These are phyloP conservation scores for Ameiurus melas DNA, from an alignment of 2,113 vertebrate genomes.

Conservation along the genomic window DNA sequence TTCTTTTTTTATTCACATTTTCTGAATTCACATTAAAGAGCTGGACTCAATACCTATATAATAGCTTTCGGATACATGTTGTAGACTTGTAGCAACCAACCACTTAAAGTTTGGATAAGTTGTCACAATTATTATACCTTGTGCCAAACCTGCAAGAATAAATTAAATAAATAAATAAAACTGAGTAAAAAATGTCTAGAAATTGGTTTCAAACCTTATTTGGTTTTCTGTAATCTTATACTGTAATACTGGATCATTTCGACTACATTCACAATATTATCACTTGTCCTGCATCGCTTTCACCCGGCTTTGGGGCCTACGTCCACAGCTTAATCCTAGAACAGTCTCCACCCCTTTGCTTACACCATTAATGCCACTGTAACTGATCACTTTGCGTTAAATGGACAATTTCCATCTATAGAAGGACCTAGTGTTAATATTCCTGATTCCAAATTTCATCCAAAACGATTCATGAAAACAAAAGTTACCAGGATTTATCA, in stretches of 20 bases:
- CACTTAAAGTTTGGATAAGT: background rate
- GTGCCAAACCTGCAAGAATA: background rate
- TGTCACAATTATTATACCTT: background rate
- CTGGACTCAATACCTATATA: background rate
- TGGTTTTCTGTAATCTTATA: too few relatives aligned
- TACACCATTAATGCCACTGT: background rate
- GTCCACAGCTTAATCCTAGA: background rate
- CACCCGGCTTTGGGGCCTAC: too few relatives aligned
- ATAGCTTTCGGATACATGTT: background rate
- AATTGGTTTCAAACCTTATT: too few relatives aligned
- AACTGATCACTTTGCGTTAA: background rate
- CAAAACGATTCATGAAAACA: background rate
- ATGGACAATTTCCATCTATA: background rate
- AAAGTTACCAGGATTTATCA: background rate
- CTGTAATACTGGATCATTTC: too few relatives aligned
- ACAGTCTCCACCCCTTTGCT: background rate
- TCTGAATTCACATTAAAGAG: background rate
- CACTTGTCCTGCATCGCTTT: background rate
- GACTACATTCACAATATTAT: too few relatives aligned
- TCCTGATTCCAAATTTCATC: background rate
- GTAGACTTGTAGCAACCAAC: background rate
- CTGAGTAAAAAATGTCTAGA: too few relatives aligned
- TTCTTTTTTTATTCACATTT: background rate
- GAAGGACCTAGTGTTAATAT: background rate
- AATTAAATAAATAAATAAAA: too few relatives aligned